A percentile compares a stretch with the other conserved stretches of the same genome.
These are phyloP conservation scores for Dicyrtomina minuta DNA, from an alignment of 2,888 invertebrate species.

Conservation along the genomic window DNA sequence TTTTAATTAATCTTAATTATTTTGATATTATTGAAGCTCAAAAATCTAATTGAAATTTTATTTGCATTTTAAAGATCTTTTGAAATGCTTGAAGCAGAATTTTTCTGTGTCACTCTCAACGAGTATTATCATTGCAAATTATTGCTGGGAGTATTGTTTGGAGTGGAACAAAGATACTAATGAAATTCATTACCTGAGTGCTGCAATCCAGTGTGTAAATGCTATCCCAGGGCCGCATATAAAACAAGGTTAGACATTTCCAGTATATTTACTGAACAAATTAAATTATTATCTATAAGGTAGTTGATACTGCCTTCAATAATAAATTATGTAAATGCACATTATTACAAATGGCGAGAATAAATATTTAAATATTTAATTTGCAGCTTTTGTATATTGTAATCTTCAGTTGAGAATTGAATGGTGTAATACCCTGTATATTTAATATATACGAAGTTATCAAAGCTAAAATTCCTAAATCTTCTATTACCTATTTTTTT, in stretches of 20 bases:
- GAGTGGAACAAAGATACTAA: conserved; percentile 79
- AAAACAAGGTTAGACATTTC: conserved; percentile 61
- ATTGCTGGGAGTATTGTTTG: conserved; percentile 88
- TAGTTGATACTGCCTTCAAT: background rate
- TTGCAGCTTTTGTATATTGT: no score
- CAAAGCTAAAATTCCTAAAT: no score
- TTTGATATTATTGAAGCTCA: no score
- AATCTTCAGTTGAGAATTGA: no score
- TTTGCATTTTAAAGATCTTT: conserved; percentile 52
- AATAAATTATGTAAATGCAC: background rate
- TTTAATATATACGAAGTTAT: no score
- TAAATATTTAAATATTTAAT: conserved; percentile 1
- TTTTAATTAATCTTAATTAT: no score
- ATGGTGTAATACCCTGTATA: no score
- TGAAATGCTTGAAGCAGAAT: conserved; percentile 59
- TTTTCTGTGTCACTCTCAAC: conserved; percentile 84
- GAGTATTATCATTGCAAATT: conserved; percentile 76
- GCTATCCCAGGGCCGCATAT: conserved; percentile 68
- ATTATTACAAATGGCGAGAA: background rate
- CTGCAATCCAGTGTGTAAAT: conserved; percentile 70
- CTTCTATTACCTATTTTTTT: no score
- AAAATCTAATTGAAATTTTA: no score
- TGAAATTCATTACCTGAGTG: conserved; percentile 66
- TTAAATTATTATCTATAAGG: background rate
- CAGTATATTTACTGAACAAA: background rate